A percentile compares a stretch with the other conserved stretches of the same genome.
These are phyloP conservation scores for Aptenodytes patagonicus DNA, from an alignment of 2,113 vertebrate species.

Conservation along the genomic window DNA sequence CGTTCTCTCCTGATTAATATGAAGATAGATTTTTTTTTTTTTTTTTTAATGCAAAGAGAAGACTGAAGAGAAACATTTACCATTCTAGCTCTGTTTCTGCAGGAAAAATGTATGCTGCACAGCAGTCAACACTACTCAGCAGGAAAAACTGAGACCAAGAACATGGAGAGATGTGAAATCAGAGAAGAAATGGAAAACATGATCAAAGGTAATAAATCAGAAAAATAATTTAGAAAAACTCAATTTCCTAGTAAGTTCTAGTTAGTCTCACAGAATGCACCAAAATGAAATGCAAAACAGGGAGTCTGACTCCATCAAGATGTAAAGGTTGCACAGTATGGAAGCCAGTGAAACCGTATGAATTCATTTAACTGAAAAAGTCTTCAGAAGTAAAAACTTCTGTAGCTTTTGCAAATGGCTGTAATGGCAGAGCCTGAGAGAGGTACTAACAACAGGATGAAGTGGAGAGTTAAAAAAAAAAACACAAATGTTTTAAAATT, in stretches of 20 bases:
- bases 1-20: not conserved
- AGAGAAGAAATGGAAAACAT: constrained; percentile 45
- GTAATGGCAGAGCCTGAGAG: not conserved
- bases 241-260: constrained; percentile 56
- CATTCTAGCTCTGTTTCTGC: not conserved
- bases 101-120: not conserved
- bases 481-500: not conserved
- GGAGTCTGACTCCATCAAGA: constrained; percentile 1
- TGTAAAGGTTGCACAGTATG: not conserved
- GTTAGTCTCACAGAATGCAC: constrained; percentile 40
- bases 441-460: not conserved
- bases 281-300: constrained; percentile 52
- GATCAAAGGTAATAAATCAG: constrained; percentile 37
- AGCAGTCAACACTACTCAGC: constrained; percentile 17
- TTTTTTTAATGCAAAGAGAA: not conserved
- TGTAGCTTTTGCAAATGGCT: constrained; percentile 11
- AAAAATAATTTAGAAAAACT: constrained; percentile 51
- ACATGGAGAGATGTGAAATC: constrained; percentile 23
- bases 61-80: not conserved
- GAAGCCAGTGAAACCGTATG: not conserved
- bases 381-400: not conserved
- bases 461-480: not conserved
- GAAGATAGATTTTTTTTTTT: too few species aligned
- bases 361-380: constrained; percentile 39
- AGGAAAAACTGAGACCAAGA: constrained; percentile 35